These are phyloP conservation scores for Cephus nigrinus DNA, from an alignment of 2,888 invertebrate genomes.

Conservation along the genomic window DNA sequence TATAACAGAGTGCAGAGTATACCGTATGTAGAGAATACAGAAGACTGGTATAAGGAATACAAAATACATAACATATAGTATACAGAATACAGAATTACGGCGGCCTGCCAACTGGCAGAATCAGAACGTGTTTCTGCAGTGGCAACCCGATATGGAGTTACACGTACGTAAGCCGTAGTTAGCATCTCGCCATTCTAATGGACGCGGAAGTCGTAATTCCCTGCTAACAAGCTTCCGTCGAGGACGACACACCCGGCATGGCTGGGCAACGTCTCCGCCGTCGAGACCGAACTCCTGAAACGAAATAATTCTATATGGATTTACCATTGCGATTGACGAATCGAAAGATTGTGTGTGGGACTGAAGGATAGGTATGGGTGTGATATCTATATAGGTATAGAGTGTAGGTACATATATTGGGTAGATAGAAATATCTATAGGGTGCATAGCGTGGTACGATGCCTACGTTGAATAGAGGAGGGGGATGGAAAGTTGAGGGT, in stretches of 20 bases:
- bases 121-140: conserved; percentile 27
- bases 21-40: not conserved
- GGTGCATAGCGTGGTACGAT: not conserved
- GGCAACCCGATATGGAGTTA: conserved; percentile 33
- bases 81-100: not conserved
- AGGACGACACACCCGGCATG: conserved; percentile 10
- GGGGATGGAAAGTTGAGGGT: not conserved
- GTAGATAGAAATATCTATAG: not conserved
- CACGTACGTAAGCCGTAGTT: conserved; percentile 26
- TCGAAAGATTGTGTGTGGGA: not conserved
- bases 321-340: not conserved
- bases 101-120: conserved; percentile 3
- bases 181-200: conserved; percentile 47
- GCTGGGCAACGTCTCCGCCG: conserved; percentile 6
- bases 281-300: not conserved
- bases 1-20: not conserved
- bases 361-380: no score
- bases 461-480: not conserved
- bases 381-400: not conserved
- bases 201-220: conserved; percentile 42
- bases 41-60: not conserved
- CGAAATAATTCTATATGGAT: not conserved
- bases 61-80: not conserved
- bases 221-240: conserved; percentile 36
- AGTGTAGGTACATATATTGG: not conserved